Evolutionary conservation across 1,140 invertebrate species (phyloP).

Genomic region (Dermatophagoides farinae): DNA sequence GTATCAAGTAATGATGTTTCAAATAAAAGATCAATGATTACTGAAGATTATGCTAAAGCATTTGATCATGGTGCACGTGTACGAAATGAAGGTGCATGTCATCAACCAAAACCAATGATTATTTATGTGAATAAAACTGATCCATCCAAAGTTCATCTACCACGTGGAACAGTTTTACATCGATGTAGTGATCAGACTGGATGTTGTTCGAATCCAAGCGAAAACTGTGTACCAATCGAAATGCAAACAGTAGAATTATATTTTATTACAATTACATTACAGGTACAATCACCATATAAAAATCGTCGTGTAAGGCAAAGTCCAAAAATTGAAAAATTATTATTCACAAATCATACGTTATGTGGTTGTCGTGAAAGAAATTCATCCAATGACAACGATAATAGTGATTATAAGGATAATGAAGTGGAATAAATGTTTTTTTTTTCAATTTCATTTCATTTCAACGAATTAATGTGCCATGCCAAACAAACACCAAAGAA

Average conservation of each 20-base stretch:
- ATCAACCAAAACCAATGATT: slow-evolving; percentile 13
- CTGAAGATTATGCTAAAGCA: slow-evolving; percentile 10
- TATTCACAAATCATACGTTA: slow-evolving; percentile 17
- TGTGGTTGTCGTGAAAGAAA: slow-evolving; percentile 15
- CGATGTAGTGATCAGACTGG: slow-evolving; percentile 16
- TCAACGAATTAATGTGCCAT: background rate
- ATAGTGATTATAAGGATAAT: background rate
- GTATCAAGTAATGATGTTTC: too few relatives aligned
- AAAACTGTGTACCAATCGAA: slow-evolving; percentile 11
- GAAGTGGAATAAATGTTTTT: background rate
- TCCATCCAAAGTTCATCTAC: slow-evolving; percentile 16
- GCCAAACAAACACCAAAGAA: too few relatives aligned
- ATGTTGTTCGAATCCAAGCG: slow-evolving; percentile 13
- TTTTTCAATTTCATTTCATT: background rate
- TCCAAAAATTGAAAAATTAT: slow-evolving; percentile 16
- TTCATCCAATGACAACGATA: background rate
- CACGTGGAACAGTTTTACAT: slow-evolving; percentile 17
- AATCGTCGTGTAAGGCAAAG: slow-evolving; percentile 3
- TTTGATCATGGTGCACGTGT: slow-evolving; percentile 16
- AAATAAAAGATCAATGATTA: background rate
- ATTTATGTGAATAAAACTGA: slow-evolving; percentile 16
- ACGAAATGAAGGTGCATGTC: slow-evolving; percentile 9
- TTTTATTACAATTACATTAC: slow-evolving; percentile 14
- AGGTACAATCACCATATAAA: background rate
- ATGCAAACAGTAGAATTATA: slow-evolving; percentile 15